Base-by-base conservation (phyloP, 2,113 vertebrate species). In the Sylvia atricapilla region DNA sequence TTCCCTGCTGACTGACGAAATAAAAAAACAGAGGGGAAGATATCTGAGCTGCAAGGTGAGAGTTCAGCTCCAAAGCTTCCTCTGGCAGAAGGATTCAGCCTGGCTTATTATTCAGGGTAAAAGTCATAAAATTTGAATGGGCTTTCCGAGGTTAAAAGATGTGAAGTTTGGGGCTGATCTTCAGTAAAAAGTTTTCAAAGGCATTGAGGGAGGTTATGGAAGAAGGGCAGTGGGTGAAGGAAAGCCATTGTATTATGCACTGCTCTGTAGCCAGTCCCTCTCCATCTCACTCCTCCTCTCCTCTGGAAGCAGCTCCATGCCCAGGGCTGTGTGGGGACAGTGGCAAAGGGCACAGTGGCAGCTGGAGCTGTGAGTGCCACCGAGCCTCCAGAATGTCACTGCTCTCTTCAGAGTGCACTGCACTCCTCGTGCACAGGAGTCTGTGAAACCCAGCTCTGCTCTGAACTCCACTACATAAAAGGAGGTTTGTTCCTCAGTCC, bases 71-170 rank as follows among this genome's bases (percentile, higher is more conserved):
- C 85, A 83, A 77, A 85, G 55, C 53, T 88, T 79, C 43, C 64
- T 50, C 18, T 11, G 47, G 63, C 55, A n/a, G 23, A 28, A 55
- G 67, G 31, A 58, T 55, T 77, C 4, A 0, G 22, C 84, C 81
- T 66, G 72, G 28, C 72, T 90, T 87, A 67, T 86, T 80, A 70
- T 20, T 41, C 25, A n/a, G 80, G 68, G 89, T 84, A 74, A 70
- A 93, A 93, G 62, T 76, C 53, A 60, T 19, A 46, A 87, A 73
- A 95, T 91, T 91, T 90, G 70, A 95, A 91, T 83, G 84, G 53
- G 47, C 63, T 82, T 79, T 68, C 78, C 47, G 20, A 74, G 79
- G 85, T 84, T 66, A 76, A 87, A 92, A 91, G 84, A 76, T 39
- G 53, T 66, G 58, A 72, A 21, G 31, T 63, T 91, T 74, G 20